phyloP scores from a whole-genome alignment of 2,113 vertebrate species.

The Poicephalus meyeri region DNA sequence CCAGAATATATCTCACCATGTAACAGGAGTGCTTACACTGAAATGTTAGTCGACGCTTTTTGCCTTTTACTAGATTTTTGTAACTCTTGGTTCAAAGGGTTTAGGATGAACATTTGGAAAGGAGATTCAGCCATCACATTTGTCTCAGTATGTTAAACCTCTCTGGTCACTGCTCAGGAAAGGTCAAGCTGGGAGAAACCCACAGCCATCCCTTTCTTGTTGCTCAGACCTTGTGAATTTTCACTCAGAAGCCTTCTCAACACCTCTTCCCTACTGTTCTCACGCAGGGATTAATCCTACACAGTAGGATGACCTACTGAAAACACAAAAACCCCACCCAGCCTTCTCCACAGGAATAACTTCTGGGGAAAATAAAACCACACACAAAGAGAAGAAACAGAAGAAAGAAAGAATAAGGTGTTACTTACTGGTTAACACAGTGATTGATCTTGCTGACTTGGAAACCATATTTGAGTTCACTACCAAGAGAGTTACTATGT shows the following conservation, averaged over 20 bases:
- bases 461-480: conserved; percentile 78
- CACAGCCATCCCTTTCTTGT: neutral
- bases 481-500: conserved; percentile 86
- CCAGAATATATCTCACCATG: neutral
- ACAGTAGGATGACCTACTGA: neutral
- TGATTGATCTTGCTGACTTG: conserved; percentile 79
- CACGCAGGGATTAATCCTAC: neutral
- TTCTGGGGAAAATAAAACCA: neutral
- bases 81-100: neutral
- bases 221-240: neutral
- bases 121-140: neutral
- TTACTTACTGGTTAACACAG: conserved; percentile 91
- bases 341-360: neutral
- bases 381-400: neutral
- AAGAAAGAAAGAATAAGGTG: neutral
- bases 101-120: neutral
- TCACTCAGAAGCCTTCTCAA: neutral
- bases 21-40: neutral
- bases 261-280: neutral
- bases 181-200: neutral
- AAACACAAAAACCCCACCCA: neutral
- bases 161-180: neutral
- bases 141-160: neutral
- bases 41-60: neutral
- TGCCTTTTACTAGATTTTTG: neutral